Conservation (phyloP, 1,140 invertebrate genomes). For the Caenorhabditis tropicalis region DNA sequence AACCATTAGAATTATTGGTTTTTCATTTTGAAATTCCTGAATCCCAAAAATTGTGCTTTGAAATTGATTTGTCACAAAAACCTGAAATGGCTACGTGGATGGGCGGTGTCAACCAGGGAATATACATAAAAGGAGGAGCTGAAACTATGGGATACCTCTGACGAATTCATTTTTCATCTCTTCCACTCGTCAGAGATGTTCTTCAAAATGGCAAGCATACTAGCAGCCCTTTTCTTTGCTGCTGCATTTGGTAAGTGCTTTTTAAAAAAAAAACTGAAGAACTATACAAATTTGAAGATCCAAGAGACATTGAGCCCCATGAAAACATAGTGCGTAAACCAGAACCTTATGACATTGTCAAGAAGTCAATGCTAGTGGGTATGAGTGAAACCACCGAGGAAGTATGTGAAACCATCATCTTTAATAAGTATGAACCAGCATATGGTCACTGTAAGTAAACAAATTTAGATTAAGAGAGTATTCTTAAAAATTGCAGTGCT, state of each 20-base stretch:
- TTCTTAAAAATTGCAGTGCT: neutral
- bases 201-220: too few relatives aligned
- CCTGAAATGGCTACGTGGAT: too few relatives aligned
- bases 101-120: too few relatives aligned
- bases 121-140: neutral
- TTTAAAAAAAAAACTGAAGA: too few relatives aligned
- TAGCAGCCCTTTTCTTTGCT: too few relatives aligned
- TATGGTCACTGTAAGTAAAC: neutral
- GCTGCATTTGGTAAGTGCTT: too few relatives aligned
- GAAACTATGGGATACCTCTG: too few relatives aligned
- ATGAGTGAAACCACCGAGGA: conserved; percentile 14
- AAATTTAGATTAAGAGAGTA: neutral
- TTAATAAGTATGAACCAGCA: neutral
- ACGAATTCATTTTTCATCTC: neutral
- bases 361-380: conserved; percentile 13
- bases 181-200: too few relatives aligned
- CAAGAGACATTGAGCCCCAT: too few relatives aligned
- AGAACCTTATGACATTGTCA: neutral
- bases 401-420: neutral
- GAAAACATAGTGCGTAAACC: neutral
- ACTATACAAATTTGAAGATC: too few relatives aligned
- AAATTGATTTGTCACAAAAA: neutral
- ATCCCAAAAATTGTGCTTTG: too few relatives aligned
- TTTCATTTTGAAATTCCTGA: neutral
- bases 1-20: neutral